Evolutionary conservation across 2,888 invertebrate species (phyloP).

Genomic region (Geotrupes spiniger): DNA sequence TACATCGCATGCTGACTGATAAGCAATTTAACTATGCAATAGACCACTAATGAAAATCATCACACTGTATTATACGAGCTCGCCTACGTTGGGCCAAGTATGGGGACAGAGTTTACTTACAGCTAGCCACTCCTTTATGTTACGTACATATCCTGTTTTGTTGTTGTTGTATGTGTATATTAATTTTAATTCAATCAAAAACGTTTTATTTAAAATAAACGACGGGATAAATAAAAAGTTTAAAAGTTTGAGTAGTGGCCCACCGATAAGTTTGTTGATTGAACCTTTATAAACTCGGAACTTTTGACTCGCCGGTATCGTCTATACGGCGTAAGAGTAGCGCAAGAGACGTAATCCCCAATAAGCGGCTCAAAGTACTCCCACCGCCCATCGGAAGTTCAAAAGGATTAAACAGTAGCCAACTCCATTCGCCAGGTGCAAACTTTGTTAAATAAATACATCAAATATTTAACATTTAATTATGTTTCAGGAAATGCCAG

Average conservation of each 20-base stretch:
- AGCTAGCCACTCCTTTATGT: too few species aligned
- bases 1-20: too few species aligned
- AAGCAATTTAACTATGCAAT: too few species aligned
- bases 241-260: not conserved
- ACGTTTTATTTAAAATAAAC: too few species aligned
- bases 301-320: constrained; percentile 4
- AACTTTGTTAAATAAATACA: constrained; percentile 23
- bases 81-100: too few species aligned
- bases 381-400: constrained; percentile 23
- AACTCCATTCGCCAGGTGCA: constrained; percentile 27
- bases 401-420: constrained; percentile 25
- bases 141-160: too few species aligned
- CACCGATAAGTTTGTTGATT: not conserved
- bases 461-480: constrained; percentile 6
- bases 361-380: constrained; percentile 30
- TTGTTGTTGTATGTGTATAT: too few species aligned
- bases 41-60: too few species aligned
- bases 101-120: too few species aligned
- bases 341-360: constrained; percentile 28
- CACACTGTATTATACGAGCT: too few species aligned
- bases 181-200: too few species aligned
- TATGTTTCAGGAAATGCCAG: not conserved
- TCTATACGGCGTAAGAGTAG: not conserved
- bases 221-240: not conserved
- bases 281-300: not conserved